phyloP scores from a whole-genome alignment of 2,113 vertebrate genomes.

The Bubalus kerabau region DNA sequence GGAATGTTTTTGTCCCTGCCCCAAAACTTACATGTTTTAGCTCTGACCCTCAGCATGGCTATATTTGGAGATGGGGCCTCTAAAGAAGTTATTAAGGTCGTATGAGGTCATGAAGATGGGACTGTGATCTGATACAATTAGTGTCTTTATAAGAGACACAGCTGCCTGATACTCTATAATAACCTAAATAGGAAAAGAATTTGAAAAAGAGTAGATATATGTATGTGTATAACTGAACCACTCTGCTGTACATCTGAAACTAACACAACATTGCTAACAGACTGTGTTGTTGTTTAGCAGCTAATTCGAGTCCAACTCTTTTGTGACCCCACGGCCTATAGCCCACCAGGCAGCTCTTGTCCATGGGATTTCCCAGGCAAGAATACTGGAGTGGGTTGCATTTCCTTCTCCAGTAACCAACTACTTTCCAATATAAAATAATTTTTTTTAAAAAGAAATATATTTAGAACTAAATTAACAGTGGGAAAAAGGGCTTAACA shows the following conservation, averaged over 20 bases:
- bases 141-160: background rate
- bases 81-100: background rate
- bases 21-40: background rate
- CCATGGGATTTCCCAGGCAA: background rate
- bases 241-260: background rate
- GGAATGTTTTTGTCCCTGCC: background rate
- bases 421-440: background rate
- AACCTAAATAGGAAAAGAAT: background rate
- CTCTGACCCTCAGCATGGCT: background rate
- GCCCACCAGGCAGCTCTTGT: background rate
- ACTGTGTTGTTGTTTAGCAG: background rate
- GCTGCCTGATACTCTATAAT: background rate
- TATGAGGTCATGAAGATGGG: background rate
- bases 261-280: background rate
- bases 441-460: background rate
- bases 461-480: background rate
- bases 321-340: background rate
- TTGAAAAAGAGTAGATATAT: background rate
- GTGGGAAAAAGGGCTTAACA: background rate
- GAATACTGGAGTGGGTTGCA: background rate
- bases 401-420: background rate
- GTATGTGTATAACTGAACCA: background rate
- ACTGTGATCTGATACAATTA: background rate
- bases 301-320: background rate
- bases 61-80: background rate